Evolutionary conservation across 2,113 vertebrate genomes (phyloP).

Genomic region (Tetrax tetrax): DNA sequence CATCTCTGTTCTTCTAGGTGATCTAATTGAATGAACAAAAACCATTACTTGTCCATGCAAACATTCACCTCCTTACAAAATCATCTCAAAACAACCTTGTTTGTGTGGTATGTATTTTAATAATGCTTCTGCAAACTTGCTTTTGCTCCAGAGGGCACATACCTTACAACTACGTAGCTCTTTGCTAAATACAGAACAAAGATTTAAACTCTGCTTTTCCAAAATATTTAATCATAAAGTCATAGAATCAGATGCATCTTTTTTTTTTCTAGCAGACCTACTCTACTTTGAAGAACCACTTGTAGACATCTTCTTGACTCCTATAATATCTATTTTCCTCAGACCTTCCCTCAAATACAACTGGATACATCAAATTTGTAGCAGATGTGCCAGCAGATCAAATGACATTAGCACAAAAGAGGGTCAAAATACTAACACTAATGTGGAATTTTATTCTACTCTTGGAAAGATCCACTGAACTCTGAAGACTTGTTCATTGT

Average conservation of each 20-base stretch:
- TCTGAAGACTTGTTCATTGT: background rate
- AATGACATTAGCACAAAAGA: background rate
- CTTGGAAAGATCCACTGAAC: background rate
- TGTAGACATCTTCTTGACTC: background rate
- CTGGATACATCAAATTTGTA: background rate
- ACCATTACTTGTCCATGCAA: background rate
- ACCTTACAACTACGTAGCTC: background rate
- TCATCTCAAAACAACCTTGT: background rate
- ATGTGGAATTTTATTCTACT: background rate
- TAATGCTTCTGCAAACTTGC: background rate
- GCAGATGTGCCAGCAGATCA: background rate
- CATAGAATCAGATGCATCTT: background rate
- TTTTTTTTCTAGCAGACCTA: background rate
- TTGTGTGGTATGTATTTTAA: background rate
- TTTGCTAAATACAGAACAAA: background rate
- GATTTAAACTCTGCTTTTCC: background rate
- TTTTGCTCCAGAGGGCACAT: background rate
- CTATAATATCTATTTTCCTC: background rate
- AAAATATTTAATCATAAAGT: background rate
- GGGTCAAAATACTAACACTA: background rate
- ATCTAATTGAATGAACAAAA: background rate
- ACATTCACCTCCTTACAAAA: background rate
- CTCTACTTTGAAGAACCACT: background rate
- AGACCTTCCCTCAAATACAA: background rate
- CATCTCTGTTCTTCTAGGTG: background rate